Conservation (phyloP, 2,113 vertebrate genomes). For the Notothenia coriiceps region DNA sequence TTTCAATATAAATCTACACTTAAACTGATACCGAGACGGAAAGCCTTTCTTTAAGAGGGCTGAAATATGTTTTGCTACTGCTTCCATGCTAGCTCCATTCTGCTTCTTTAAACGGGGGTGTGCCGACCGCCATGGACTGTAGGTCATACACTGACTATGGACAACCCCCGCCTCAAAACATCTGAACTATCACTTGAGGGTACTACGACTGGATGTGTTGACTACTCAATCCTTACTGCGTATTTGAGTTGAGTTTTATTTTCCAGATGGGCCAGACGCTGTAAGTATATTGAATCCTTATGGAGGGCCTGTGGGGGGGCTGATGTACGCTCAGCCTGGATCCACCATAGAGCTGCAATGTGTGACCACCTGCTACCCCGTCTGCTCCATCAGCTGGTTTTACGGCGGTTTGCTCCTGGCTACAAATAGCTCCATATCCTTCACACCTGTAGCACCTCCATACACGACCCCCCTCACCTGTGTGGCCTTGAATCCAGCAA, state of each 20-base stretch:
- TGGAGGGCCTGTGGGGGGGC: constrained; percentile 3
- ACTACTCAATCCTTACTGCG: background rate
- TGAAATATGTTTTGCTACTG: no score
- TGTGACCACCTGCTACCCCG: constrained; percentile 20
- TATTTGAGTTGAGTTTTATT: background rate
- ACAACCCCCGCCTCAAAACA: no score
- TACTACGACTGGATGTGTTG: background rate
- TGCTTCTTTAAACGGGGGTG: no score
- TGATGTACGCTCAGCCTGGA: constrained; percentile 9
- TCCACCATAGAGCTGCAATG: constrained; percentile 35
- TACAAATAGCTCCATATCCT: constrained; percentile 13
- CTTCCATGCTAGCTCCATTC: no score
- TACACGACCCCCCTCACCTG: constrained; percentile 26
- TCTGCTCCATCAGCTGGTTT: constrained; percentile 39
- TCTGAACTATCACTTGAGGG: background rate
- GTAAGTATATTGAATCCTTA: constrained; percentile 4
- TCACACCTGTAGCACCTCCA: constrained; percentile 29
- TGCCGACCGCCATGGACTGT: no score
- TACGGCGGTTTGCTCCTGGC: background rate
- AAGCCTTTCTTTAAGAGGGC: no score
- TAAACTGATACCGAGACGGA: no score
- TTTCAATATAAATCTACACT: no score
- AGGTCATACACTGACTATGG: no score
- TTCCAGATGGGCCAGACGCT: constrained; percentile 41
- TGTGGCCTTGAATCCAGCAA: constrained; percentile 20